Percentiles rank a stretch among this genome's conserved stretches.
Evolutionary conservation across 2,888 invertebrate genomes (phyloP).

Genomic region (Mythimna loreyi): DNA sequence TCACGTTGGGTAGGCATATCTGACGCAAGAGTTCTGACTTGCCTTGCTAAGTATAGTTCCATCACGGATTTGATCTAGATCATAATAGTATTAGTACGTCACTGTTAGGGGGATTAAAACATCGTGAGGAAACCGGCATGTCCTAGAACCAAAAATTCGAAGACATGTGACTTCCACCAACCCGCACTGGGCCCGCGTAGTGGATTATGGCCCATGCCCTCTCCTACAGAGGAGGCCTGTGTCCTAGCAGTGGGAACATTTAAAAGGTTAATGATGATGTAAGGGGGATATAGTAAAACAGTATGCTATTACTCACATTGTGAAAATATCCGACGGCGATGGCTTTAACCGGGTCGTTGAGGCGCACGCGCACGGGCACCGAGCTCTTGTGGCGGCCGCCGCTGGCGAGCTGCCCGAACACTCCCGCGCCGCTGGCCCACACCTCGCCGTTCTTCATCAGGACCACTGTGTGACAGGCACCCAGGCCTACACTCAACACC

Average conservation of each 20-base stretch:
- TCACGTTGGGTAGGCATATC: not conserved
- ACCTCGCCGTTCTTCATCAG: conserved; percentile 93
- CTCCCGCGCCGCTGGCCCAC: conserved; percentile 93
- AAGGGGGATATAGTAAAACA: too few relatives aligned
- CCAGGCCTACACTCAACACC: conserved; percentile 88
- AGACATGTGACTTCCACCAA: too few relatives aligned
- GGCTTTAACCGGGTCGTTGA: conserved; percentile 78
- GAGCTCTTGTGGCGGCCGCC: conserved; percentile 91
- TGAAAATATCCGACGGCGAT: conserved; percentile 92
- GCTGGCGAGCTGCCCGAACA: conserved; percentile 95
- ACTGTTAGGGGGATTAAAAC: too few relatives aligned
- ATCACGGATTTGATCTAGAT: too few relatives aligned
- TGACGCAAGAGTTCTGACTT: not conserved
- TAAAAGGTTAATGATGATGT: too few relatives aligned
- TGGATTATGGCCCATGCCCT: too few relatives aligned
- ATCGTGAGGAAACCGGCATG: too few relatives aligned
- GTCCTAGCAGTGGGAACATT: too few relatives aligned
- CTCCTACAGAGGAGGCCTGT: too few relatives aligned
- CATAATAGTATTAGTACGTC: too few relatives aligned
- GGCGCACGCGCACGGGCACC: conserved; percentile 88
- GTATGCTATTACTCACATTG: conserved; percentile 88
- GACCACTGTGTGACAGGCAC: conserved; percentile 94
- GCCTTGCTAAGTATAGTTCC: not conserved
- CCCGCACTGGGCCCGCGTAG: too few relatives aligned
- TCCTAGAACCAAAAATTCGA: too few relatives aligned